phyloP scores from a whole-genome alignment of 2,888 invertebrate species.

The Athalia circularis region DNA sequence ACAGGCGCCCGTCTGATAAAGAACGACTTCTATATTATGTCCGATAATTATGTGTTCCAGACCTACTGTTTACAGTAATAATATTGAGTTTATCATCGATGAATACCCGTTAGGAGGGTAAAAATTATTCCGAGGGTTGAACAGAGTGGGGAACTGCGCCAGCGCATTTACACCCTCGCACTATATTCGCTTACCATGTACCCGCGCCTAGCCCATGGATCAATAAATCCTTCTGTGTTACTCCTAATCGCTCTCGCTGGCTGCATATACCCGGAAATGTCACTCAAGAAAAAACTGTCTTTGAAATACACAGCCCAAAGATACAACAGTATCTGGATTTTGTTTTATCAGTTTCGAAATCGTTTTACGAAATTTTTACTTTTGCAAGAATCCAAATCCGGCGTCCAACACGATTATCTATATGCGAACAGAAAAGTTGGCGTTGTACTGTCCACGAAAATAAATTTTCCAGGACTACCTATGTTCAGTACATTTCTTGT shows the following conservation, averaged over 20 bases:
- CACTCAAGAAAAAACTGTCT: neutral
- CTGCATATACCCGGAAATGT: neutral
- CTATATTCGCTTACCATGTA: slow-evolving; percentile 56
- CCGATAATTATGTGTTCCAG: neutral
- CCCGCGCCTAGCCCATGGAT: slow-evolving; percentile 39
- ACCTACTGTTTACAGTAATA: slow-evolving; percentile 21
- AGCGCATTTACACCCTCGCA: slow-evolving; percentile 52
- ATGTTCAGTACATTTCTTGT: no score
- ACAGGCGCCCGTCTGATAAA: neutral
- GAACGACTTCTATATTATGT: neutral
- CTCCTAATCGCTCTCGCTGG: neutral
- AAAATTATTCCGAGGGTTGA: slow-evolving; percentile 13
- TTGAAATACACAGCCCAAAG: no score
- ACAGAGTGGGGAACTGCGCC: slow-evolving; percentile 25
- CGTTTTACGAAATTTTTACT: no score
- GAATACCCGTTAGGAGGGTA: neutral
- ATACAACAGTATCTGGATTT: no score
- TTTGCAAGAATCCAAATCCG: no score
- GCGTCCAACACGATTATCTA: no score
- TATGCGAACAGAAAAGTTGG: no score
- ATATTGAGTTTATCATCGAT: neutral
- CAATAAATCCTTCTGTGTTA: slow-evolving; percentile 40
- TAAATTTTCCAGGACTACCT: no score
- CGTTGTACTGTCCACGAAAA: no score
- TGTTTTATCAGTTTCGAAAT: no score